Evolutionary conservation across 2,888 invertebrate species (phyloP).

Genomic region (Sesia apiformis): DNA sequence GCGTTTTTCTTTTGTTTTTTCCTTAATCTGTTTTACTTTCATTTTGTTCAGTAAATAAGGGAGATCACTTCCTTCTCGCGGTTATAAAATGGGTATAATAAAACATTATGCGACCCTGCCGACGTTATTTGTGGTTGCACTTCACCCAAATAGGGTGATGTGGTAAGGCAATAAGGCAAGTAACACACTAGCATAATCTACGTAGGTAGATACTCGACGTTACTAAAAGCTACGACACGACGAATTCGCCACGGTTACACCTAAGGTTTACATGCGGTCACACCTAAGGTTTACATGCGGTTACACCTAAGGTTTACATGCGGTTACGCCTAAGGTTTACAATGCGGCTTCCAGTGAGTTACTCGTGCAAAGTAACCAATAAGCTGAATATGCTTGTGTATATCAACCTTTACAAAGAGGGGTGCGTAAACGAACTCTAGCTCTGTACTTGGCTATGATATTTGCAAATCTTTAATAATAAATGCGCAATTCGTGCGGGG

Average conservation of each 20-base stretch:
- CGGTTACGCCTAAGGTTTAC: neutral
- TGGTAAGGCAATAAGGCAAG: constrained; percentile 34
- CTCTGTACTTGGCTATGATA: constrained; percentile 28
- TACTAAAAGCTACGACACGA: constrained; percentile 29
- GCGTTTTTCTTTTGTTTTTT: too few species aligned
- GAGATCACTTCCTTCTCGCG: constrained; percentile 58
- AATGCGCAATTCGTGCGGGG: constrained; percentile 40
- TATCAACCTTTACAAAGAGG: constrained; percentile 26
- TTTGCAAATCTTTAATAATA: constrained; percentile 60
- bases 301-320: constrained; percentile 11
- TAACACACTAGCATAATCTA: constrained; percentile 23
- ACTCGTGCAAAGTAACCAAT: neutral
- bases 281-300: neutral
- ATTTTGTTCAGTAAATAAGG: constrained; percentile 46
- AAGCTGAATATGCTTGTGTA: constrained; percentile 14
- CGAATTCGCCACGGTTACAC: constrained; percentile 35
- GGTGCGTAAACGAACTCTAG: constrained; percentile 31
- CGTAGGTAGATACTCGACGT: constrained; percentile 15
- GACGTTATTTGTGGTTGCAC: constrained; percentile 57
- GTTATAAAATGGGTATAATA: constrained; percentile 60
- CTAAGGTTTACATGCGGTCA: neutral
- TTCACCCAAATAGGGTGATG: constrained; percentile 31
- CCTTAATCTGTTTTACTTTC: constrained; percentile 31
- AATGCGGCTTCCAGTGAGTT: neutral
- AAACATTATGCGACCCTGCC: constrained; percentile 57